phyloP scores from a whole-genome alignment of 2,888 invertebrate species.

The Andrena hattorfiana region DNA sequence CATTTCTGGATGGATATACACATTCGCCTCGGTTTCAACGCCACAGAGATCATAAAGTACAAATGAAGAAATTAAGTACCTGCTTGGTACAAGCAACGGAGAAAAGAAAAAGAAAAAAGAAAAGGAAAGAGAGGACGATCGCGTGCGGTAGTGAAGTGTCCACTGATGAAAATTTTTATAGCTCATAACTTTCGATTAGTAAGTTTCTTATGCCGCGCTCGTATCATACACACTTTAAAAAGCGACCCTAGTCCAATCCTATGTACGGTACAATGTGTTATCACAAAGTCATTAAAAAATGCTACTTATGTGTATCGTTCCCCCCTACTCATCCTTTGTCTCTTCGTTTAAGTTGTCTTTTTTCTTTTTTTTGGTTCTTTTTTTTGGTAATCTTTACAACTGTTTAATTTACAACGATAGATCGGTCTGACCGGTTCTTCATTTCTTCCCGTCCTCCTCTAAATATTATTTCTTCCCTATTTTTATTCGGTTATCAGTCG shows the following conservation, averaged over 20 bases:
- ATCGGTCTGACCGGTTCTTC: conserved; percentile 41
- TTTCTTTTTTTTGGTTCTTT: conserved; percentile 51
- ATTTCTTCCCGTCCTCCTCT: conserved; percentile 39
- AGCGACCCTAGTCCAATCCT: conserved; percentile 63
- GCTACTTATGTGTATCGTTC: conserved; percentile 72
- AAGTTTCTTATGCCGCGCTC: conserved; percentile 43
- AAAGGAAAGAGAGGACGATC: conserved; percentile 44
- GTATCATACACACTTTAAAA: conserved; percentile 54
- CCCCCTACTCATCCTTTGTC: conserved; percentile 58
- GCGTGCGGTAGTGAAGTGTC: conserved; percentile 36
- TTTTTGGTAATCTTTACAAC: conserved; percentile 71
- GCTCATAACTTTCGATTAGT: conserved; percentile 26
- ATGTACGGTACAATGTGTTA: conserved; percentile 77
- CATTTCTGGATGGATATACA: conserved; percentile 4
- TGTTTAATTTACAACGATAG: conserved; percentile 57
- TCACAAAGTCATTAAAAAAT: conserved; percentile 81
- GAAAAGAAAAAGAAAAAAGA: conserved; percentile 4
- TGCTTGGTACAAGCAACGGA: conserved; percentile 23
- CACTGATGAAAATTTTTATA: conserved; percentile 29
- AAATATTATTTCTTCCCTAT: conserved; percentile 50
- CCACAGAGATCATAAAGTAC: conserved; percentile 42
- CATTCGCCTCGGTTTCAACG: conserved; percentile 17
- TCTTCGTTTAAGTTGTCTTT: conserved; percentile 61
- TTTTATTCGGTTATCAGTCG: conserved; percentile 54
- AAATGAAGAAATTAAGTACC: conserved; percentile 33